Evolutionary conservation across 2,888 invertebrate genomes (phyloP), one percentile per base, ranked within the genome.

Genomic region (Trichacis sp.): DNA sequence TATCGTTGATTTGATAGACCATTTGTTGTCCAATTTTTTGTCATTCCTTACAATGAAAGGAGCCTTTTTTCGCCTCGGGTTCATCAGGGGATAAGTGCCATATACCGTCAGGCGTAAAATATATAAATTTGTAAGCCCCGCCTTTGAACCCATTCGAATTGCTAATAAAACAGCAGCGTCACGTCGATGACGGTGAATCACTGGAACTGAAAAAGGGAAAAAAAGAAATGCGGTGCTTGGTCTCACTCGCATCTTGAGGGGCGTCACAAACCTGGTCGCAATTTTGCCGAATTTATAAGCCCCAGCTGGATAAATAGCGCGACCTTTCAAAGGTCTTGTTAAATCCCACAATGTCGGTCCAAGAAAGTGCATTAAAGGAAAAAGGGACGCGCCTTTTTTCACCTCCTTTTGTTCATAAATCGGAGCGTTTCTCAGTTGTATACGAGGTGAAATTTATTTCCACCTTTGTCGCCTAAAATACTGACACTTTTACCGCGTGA

Each of bases 231-330:
- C n/a, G 42, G 3, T 11, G 14, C 5, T 36, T 36, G 3, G 36
- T 36, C 36, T 36, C 36, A 6, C 36, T 12, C 11, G n/a, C 4
- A 36, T 36, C 14, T n/a, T n/a, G 36, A 6, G 36, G 14, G 36
- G 14, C 11, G 14, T 12, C 11, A 36, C 36, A 42, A 42, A 2
- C 15, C 17, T 5, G 17, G 38, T 59, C 55, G 55, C 59, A 36
- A 51, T 42, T 51, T 42, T 42, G 42, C 24, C 51, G 24, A 60
- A 48, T 18, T 46, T 50, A 46, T 65, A 57, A 56, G 56, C 51
- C 60, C 54, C 60, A 60, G 64, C 64, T 64, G 64, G 56, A 64
- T 64, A 60, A 64, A 64, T 60, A 64, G 64, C 40, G 33, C 42
- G 56, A 64, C 53, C 49, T 60, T 56, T 60, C 51, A 60, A 60